A percentile compares a stretch with the other conserved stretches of the same genome.
phyloP scores from a whole-genome alignment of 2,888 invertebrate species.

The Scaptomyza caliginosa region DNA sequence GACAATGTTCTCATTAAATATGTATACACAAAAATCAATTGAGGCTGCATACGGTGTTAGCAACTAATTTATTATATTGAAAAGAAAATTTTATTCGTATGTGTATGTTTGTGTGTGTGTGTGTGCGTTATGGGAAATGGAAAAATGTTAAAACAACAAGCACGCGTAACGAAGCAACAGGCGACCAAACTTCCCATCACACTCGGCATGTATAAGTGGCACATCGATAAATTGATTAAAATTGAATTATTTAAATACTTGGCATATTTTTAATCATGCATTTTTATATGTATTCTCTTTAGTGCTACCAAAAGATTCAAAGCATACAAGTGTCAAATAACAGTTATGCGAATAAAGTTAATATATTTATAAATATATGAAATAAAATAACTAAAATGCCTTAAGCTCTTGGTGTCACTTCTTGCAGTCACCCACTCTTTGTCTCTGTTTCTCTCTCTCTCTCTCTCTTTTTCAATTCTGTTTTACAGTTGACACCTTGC shows the following conservation, averaged over 20 bases:
- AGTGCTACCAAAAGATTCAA: not conserved
- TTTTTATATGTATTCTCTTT: not conserved
- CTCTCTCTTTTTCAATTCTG: not conserved
- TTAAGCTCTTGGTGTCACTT: not conserved
- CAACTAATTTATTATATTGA: slow-evolving; percentile 67
- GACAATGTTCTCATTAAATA: slow-evolving; percentile 43
- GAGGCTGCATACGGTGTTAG: slow-evolving; percentile 29
- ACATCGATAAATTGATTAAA: not conserved
- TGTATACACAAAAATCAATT: slow-evolving; percentile 59
- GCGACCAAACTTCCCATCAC: not conserved
- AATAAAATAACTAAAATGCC: not conserved
- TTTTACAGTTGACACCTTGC: slow-evolving; percentile 8
- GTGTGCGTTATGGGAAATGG: slow-evolving; percentile 14
- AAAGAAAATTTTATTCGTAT: slow-evolving; percentile 40
- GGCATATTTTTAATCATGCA: not conserved
- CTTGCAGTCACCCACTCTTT: too few relatives aligned
- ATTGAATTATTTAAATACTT: not conserved
- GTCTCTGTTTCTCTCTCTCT: not conserved
- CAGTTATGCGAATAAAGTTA: too few relatives aligned
- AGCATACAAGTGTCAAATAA: not conserved
- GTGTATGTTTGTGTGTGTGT: slow-evolving; percentile 11
- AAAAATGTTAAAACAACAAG: not conserved
- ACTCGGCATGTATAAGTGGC: not conserved
- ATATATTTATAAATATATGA: too few relatives aligned
- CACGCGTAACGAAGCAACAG: slow-evolving; percentile 3